A percentile compares a stretch with the other conserved stretches of the same genome.
phyloP scores from a whole-genome alignment of 2,113 vertebrate species.

The Origma solitaria region DNA sequence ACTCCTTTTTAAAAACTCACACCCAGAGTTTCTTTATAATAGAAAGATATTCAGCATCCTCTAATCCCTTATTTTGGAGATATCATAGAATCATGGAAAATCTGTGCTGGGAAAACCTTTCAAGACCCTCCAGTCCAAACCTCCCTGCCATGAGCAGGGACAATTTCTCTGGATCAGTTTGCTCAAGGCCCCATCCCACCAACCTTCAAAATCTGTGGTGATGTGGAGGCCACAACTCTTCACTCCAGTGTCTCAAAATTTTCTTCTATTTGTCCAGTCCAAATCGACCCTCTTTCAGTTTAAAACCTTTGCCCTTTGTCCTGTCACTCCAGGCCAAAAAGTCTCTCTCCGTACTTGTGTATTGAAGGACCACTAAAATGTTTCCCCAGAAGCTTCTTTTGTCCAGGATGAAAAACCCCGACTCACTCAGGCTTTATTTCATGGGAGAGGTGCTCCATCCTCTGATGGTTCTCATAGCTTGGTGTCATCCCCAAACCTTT shows the following conservation, averaged over 20 bases:
- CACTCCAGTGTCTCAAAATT: too few species aligned
- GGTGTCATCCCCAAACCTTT: background rate
- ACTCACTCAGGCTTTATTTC: background rate
- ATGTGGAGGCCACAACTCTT: background rate
- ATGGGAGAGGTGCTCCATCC: background rate
- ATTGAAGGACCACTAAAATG: rapidly evolving
- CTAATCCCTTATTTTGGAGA: background rate
- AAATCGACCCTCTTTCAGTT: background rate
- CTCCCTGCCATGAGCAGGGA: background rate
- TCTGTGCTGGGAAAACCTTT: background rate
- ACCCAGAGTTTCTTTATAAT: background rate
- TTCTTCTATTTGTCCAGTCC: background rate
- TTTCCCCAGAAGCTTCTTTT: background rate
- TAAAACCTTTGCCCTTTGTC: background rate
- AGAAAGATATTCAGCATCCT: background rate
- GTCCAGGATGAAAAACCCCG: background rate
- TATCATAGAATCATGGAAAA: background rate
- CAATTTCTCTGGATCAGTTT: background rate
- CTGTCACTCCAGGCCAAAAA: background rate
- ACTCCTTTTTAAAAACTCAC: rapidly evolving
- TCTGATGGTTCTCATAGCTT: background rate
- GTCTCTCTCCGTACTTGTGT: background rate
- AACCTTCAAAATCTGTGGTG: too few species aligned
- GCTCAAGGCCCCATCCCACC: too few species aligned
- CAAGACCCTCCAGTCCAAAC: background rate